phyloP scores from a whole-genome alignment of 1,140 invertebrate species.

The Piezodorus guildinii region DNA sequence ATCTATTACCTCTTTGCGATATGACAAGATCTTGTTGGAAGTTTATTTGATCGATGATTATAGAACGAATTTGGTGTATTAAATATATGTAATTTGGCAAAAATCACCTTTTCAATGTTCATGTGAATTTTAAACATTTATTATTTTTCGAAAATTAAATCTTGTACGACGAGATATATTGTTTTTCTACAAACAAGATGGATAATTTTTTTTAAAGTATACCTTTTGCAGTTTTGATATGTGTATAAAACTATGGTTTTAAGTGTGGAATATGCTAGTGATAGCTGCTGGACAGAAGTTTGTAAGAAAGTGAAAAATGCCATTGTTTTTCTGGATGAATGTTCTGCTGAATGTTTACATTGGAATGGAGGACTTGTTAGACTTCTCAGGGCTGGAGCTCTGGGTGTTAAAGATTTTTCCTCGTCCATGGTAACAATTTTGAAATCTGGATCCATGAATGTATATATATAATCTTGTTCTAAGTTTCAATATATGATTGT shows the following conservation, averaged over 20 bases:
- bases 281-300: conserved; percentile 42
- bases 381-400: conserved; percentile 40
- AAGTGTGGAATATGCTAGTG: conserved; percentile 17
- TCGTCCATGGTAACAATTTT: conserved; percentile 42
- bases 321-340: conserved; percentile 46
- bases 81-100: too few relatives aligned
- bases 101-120: too few relatives aligned
- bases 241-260: conserved; percentile 14
- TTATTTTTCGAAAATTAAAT: too few relatives aligned
- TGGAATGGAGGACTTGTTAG: conserved; percentile 48
- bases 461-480: neutral
- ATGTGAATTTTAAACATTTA: too few relatives aligned
- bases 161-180: too few relatives aligned
- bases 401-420: conserved; percentile 45
- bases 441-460: neutral
- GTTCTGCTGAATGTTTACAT: conserved; percentile 45
- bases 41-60: too few relatives aligned
- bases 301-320: conserved; percentile 44
- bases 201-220: too few relatives aligned
- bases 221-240: too few relatives aligned
- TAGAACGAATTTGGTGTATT: too few relatives aligned
- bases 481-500: neutral
- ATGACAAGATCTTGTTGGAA: too few relatives aligned
- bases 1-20: too few relatives aligned
- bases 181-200: too few relatives aligned